Conservation (phyloP, 2,888 invertebrate genomes). For the Melolontha melolontha region DNA sequence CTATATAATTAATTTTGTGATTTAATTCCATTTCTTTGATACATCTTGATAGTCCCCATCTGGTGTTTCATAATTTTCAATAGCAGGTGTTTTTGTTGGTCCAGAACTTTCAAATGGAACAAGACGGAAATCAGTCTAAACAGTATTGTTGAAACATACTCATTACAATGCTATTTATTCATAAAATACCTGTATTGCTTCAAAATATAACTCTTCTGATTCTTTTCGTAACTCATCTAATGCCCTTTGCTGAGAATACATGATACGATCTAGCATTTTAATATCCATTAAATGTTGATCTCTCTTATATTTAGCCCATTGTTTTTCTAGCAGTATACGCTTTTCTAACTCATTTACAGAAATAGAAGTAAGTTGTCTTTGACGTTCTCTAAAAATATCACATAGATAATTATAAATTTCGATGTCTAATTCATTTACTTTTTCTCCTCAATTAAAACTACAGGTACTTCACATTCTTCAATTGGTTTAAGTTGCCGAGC, state of each 20-base stretch:
- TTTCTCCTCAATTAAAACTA: conserved; percentile 74
- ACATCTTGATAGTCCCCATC: conserved; percentile 93
- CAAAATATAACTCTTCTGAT: conserved; percentile 88
- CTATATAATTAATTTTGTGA: neutral
- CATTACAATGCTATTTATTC: conserved; percentile 10
- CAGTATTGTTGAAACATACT: neutral
- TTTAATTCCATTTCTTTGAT: conserved; percentile 81
- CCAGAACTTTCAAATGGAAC: conserved; percentile 79
- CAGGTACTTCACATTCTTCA: conserved; percentile 84
- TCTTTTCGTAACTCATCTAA: conserved; percentile 82
- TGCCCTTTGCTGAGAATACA: conserved; percentile 80
- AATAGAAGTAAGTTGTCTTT: conserved; percentile 66
- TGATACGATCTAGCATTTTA: conserved; percentile 76
- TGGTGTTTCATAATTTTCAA: conserved; percentile 81
- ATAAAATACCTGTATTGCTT: conserved; percentile 80
- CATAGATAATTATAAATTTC: neutral
- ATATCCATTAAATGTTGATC: conserved; percentile 75
- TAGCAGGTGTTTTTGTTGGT: conserved; percentile 86
- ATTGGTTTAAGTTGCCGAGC: conserved; percentile 90
- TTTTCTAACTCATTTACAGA: conserved; percentile 73
- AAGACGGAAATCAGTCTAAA: conserved; percentile 78
- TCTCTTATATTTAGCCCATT: conserved; percentile 81
- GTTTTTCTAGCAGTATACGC: conserved; percentile 75
- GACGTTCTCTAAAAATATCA: conserved; percentile 24
- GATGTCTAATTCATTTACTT: conserved; percentile 66